Evolutionary conservation across 2,113 vertebrate species (phyloP), one percentile per base, ranked within the genome.

Genomic region (Trochalopteron elliotii): DNA sequence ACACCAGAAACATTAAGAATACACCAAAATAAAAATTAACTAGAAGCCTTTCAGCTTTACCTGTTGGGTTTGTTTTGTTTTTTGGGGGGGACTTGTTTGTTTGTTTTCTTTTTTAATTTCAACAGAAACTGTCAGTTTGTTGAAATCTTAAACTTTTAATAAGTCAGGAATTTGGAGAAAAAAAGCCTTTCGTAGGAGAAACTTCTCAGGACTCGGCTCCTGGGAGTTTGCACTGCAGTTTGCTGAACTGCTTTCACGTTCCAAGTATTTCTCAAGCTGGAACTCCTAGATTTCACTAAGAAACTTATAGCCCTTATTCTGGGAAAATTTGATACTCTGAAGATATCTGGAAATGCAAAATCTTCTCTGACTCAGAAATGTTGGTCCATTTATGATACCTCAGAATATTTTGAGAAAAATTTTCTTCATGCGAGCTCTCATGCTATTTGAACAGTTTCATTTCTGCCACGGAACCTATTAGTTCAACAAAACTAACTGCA

Each of bases 201-300:
- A 91, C 2, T 84, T 67, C 64, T 63, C n/a, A n/a, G 22, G 35
- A 35, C 24, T 15, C 68, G 31, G 27, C 28, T 78, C 42, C 35
- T n/a, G 40, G 55, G 64, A 89, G 19, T 28, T 61, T 86, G 45
- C 37, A 67, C 23, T 57, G 23, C 1, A 2, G 35, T 64, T 88
- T 80, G 55, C n/a, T 80, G 72, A 83, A 24, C 63, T 74, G 23
- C 47, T 91, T 84, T 81, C 28, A 27, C 5, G 12, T 56, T 94
- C 84, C 60, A 91, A 35, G 15, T 83, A 45, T 72, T 96, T 87
- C 45, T 49, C 15, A 65, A 89, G 45, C 40, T 89, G 71, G n/a
- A 53, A 35, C 25, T 67, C n/a, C 20, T 39, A 55, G 22, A 83
- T 37, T 81, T 57, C 20, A n/a, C 20, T 24, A 63, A 80, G 64